A percentile compares a stretch with the other conserved stretches of the same genome.
Evolutionary conservation across 2,888 invertebrate genomes (phyloP).

Genomic region (Lordiphosa fenestrarum): DNA sequence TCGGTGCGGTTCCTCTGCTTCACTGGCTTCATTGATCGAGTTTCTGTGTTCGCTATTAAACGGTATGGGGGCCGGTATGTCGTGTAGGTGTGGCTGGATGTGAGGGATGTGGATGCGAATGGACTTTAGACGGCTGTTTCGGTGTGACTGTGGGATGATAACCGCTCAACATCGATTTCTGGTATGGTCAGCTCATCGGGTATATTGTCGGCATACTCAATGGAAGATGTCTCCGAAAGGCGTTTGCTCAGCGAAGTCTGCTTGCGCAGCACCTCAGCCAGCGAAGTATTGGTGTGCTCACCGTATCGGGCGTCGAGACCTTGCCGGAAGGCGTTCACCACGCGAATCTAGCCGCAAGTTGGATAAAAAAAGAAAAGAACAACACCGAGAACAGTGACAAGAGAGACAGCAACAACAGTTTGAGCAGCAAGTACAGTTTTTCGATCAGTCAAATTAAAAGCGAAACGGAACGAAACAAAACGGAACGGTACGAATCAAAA

Average conservation of each 20-base stretch:
- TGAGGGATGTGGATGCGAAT: conserved; percentile 7
- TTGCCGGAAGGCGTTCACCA: conserved; percentile 99
- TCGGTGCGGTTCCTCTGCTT: background rate
- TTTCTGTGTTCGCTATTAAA: conserved; percentile 1
- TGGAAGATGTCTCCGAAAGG: conserved; percentile 94
- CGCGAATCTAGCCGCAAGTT: conserved; percentile 92
- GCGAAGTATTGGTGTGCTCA: conserved; percentile 94
- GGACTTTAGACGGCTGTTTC: conserved; percentile 91
- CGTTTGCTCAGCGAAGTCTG: conserved; percentile 95
- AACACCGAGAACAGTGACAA: conserved; percentile 57
- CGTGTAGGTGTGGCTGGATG: conserved; percentile 2
- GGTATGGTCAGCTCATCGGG: conserved; percentile 93
- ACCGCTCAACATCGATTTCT: conserved; percentile 95
- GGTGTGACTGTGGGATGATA: conserved; percentile 96
- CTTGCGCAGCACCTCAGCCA: conserved; percentile 95
- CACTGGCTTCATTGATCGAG: background rate
- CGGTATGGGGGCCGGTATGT: conserved; percentile 3
- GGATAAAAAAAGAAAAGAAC: conserved; percentile 52
- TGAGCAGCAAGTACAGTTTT: conserved; percentile 18
- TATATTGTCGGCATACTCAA: conserved; percentile 94
- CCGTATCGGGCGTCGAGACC: conserved; percentile 97
- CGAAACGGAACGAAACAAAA: conserved; percentile 9
- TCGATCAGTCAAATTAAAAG: conserved; percentile 26
- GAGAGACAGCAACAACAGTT: conserved; percentile 50
- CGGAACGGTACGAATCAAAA: conserved; percentile 13